phyloP scores from a whole-genome alignment of 2,888 invertebrate genomes.

The Steromphala cineraria region DNA sequence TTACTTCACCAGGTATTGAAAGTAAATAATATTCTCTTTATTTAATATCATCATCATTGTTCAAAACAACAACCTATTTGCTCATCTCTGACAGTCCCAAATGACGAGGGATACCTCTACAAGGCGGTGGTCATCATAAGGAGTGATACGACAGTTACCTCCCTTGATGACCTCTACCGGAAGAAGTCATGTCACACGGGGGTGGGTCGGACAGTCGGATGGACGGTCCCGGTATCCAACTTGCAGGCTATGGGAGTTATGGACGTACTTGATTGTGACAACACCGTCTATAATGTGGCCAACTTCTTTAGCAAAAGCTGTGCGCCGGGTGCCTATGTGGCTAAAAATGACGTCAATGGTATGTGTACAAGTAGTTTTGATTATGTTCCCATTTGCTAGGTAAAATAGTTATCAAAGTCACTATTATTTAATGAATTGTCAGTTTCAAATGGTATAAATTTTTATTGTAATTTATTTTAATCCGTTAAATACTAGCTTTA shows the following conservation, averaged over 20 bases:
- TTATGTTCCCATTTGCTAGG: no score
- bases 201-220: conserved; percentile 92
- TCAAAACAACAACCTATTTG: neutral
- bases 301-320: conserved; percentile 92
- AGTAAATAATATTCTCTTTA: no score
- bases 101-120: conserved; percentile 23
- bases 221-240: conserved; percentile 91
- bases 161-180: conserved; percentile 9
- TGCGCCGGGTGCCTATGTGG: conserved; percentile 90
- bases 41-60: no score
- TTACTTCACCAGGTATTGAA: no score
- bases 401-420: no score
- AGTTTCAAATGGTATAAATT: no score
- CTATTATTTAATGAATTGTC: no score
- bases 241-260: conserved; percentile 86
- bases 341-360: conserved; percentile 86
- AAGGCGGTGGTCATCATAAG: conserved; percentile 35
- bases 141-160: conserved; percentile 3
- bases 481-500: no score
- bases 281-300: conserved; percentile 93
- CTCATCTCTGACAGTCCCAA: neutral
- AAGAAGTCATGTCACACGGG: conserved; percentile 75
- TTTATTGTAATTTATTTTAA: no score
- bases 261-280: conserved; percentile 88
- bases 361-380: neutral